A percentile compares a stretch with the other conserved stretches of the same genome.
phyloP scores from a whole-genome alignment of 2,113 vertebrate genomes.

The Cacatua alba region DNA sequence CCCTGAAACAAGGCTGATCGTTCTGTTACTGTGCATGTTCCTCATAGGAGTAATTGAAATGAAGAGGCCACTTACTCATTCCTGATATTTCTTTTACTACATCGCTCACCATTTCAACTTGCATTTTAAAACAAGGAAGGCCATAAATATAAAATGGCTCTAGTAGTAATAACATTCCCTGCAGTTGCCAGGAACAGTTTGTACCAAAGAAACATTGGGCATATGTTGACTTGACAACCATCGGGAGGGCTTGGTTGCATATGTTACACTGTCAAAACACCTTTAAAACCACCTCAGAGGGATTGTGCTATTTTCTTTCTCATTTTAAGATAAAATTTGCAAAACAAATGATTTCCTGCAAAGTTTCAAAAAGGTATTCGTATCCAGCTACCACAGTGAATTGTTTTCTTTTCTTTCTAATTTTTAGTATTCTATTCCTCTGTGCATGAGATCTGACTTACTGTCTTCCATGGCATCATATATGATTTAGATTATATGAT shows the following conservation, averaged over 20 bases:
- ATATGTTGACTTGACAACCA: constrained; percentile 22
- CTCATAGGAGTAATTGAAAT: background rate
- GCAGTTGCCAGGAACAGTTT: constrained; percentile 20
- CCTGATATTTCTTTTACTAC: background rate
- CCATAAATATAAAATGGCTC: background rate
- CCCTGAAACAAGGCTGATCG: background rate
- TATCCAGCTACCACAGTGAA: background rate
- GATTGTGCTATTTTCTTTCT: background rate
- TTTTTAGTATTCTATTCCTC: background rate
- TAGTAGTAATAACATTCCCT: background rate
- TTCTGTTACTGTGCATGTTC: background rate
- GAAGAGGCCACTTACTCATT: background rate
- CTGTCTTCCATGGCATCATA: background rate
- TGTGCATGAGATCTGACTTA: background rate
- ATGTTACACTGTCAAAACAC: constrained; percentile 14
- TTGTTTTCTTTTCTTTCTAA: rapidly evolving
- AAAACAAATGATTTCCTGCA: background rate
- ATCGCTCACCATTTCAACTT: background rate
- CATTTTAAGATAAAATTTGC: background rate
- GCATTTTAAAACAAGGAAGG: background rate
- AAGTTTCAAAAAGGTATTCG: background rate
- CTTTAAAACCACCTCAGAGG: background rate
- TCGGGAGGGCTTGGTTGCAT: constrained; percentile 10
- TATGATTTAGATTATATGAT: too few relatives aligned
- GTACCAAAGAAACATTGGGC: background rate